phyloP scores from a whole-genome alignment of 2,888 invertebrate species.

The Magallana nippona region DNA sequence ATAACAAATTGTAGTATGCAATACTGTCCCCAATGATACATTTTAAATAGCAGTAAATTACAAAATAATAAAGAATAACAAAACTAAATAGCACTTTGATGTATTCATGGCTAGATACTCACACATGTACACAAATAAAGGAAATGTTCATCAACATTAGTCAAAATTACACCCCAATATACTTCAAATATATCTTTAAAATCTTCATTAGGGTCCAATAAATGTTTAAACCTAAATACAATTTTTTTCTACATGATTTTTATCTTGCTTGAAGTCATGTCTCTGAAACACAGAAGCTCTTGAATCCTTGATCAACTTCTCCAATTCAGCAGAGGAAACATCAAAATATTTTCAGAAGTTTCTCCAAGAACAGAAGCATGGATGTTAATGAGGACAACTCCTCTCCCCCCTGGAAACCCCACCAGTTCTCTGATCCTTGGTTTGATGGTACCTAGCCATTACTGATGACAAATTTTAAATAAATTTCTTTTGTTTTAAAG shows the following conservation, averaged over 20 bases:
- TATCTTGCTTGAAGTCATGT: conserved; percentile 1
- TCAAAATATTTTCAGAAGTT: background rate
- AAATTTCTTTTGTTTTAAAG: conserved; percentile 19
- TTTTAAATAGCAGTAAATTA: background rate
- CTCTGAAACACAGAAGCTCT: background rate
- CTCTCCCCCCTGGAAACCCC: background rate
- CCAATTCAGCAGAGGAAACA: background rate
- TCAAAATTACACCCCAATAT: background rate
- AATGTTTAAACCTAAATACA: background rate
- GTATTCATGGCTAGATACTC: conserved; percentile 23
- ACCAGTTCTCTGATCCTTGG: background rate
- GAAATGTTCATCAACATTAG: background rate
- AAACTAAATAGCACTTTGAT: conserved; percentile 10
- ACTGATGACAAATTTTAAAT: background rate
- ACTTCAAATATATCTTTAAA: background rate
- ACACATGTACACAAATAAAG: background rate
- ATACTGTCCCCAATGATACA: background rate
- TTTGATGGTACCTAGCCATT: conserved; percentile 19
- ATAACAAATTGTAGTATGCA: background rate
- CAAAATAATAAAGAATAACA: conserved; percentile 16
- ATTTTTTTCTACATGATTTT: background rate
- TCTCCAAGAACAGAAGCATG: background rate
- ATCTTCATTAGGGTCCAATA: background rate
- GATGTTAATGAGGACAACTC: background rate
- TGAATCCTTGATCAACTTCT: background rate